Base-by-base conservation (phyloP, 2,888 invertebrate genomes). In the Thymelicus sylvestris region DNA sequence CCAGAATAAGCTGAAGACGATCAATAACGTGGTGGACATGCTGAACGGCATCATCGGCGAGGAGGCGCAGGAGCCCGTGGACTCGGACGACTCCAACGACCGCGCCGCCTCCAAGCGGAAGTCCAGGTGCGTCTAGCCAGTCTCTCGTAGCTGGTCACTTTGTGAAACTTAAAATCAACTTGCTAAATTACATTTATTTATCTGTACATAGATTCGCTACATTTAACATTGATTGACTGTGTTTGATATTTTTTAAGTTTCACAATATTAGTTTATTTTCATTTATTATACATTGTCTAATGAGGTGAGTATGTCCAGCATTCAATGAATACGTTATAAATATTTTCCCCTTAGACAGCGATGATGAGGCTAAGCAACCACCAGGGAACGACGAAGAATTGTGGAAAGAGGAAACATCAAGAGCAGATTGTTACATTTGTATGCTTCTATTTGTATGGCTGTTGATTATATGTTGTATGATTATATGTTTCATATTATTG, bases 11-110 rank as follows among this genome's bases (percentile, higher is more conserved):
- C 91, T 96, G 92, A 96, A 96, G 90, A 97, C 97, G 0, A 97
- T 97, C 85, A 96, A 96, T 89, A 97, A 97, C 87, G 97, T 98
- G 31, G 97, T 98, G 81, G 97, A 97, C 83, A 97, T 97, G 97
- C 94, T 98, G 80, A 96, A 96, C 73, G 96, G 96, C 48, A 97
- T 98, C 83, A 97, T 98, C 80, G 97, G 97, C 0, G 97, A 97
- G 79, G 96, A 96, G 77, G 91, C 87, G 1, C 72, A 74, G 3
- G 87, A 88, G 52, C 64, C 79, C 4, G 77, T 50, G 1, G 86
- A 86, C 1, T 78, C 81, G 0, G 90, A 89, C 0, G 86, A 86
- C 15, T 79, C 88, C 0, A 72, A 79, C 0, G 90, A 90, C 0
- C 85, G 86, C 6, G 7, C 59, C 7, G 74, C 67, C 52, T 77